phyloP scores from a whole-genome alignment of 2,113 vertebrate species.

The Phalacrocorax brasilianus region DNA sequence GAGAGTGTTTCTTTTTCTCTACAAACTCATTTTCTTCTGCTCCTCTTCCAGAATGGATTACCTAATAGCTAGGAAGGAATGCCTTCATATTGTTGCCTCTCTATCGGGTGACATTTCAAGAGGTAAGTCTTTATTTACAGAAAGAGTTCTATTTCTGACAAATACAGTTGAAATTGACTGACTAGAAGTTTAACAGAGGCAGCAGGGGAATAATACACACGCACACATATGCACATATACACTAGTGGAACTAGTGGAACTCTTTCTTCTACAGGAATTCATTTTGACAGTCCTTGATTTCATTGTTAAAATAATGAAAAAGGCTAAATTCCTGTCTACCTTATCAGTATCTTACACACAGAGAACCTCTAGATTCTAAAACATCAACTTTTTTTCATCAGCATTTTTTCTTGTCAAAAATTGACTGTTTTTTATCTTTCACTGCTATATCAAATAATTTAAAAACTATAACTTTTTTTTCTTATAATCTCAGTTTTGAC shows the following conservation, averaged over 20 bases:
- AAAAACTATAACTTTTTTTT: neutral
- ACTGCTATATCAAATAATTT: neutral
- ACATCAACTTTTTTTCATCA: neutral
- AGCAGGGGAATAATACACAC: neutral
- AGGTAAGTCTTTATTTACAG: neutral
- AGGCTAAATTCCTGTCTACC: neutral
- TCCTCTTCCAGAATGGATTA: neutral
- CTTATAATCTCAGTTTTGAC: neutral
- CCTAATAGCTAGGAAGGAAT: neutral
- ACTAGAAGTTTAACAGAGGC: neutral
- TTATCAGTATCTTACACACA: neutral
- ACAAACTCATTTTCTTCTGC: neutral
- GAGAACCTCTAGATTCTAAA: neutral
- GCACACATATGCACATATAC: accelerated
- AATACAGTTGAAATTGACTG: neutral
- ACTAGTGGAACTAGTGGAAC: neutral
- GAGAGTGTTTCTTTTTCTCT: neutral
- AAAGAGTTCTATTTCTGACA: neutral
- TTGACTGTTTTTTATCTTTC: neutral
- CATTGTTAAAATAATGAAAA: neutral
- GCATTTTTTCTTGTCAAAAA: neutral
- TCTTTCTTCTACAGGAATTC: neutral
- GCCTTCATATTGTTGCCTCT: neutral
- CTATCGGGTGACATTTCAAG: neutral
- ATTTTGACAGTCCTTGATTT: neutral